A percentile compares a stretch with the other conserved stretches of the same genome.
Conservation (phyloP, 2,113 vertebrate genomes). For the Centrocercus urophasianus region DNA sequence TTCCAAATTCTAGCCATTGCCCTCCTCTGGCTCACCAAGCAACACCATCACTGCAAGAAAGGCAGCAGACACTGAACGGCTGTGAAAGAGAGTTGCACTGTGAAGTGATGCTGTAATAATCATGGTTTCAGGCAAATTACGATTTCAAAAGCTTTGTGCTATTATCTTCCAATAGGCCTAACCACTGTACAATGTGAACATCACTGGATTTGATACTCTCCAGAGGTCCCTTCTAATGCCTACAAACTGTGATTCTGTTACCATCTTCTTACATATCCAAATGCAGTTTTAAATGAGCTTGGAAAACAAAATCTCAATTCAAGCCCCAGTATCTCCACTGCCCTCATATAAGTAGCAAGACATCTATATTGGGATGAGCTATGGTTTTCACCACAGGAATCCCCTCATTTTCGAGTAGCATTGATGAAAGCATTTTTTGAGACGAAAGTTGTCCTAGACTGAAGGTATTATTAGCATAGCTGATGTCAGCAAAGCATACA, state of each 20-base stretch:
- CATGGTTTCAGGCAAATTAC: not conserved
- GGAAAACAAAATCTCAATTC: not conserved
- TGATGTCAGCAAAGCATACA: not conserved
- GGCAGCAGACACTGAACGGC: not conserved
- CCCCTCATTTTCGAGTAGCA: not conserved
- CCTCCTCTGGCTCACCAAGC: not conserved
- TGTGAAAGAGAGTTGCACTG: rapidly evolving
- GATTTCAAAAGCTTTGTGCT: not conserved
- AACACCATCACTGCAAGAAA: not conserved
- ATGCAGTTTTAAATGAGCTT: not conserved
- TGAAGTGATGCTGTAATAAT: not conserved
- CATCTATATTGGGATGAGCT: not conserved
- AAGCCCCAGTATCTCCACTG: not conserved
- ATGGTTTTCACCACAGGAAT: not conserved
- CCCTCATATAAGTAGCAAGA: not conserved
- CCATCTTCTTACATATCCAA: not conserved
- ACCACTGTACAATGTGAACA: not conserved
- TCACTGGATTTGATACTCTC: too few species aligned
- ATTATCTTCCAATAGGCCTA: not conserved
- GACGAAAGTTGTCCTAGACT: not conserved
- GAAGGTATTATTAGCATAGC: not conserved
- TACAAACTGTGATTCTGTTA: too few species aligned
- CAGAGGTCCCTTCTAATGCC: too few species aligned
- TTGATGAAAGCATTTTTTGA: not conserved
- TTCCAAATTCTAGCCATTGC: not conserved